Base-by-base conservation (phyloP, 2,797 vertebrate species). In the Crenuchus spilurus region DNA sequence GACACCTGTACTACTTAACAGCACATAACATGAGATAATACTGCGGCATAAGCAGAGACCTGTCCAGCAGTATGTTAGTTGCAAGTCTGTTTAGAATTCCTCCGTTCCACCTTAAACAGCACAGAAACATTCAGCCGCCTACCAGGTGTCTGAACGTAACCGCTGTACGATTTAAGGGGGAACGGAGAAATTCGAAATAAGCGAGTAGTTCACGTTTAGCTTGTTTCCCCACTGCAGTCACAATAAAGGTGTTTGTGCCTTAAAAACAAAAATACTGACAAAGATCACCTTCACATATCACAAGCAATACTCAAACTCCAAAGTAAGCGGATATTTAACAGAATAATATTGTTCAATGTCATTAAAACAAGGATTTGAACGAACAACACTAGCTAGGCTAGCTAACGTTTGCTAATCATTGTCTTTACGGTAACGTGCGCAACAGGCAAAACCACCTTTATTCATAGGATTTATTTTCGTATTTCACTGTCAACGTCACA, bases 381-480 rank as follows among this genome's bases (percentile, higher is more conserved):
- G 58, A 33, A 41, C 51, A 39, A 62, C 31, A 58, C 72, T n/a
- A 65, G 62, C 67, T 31, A 57, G 55, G 52, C 44, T 58, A 35
- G 41, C 41, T 64, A 64, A 26, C 57, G 13, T 64, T 67, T 28
- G 42, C 64, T 42, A 68, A 49, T 7, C 24, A 28, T 28, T 42
- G 9, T 46, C 13, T 48, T 48, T 33, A n/a, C 22, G 31, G 6
- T 39, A 41, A 31, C 67, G 24, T 37, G 60, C 78, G 81, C 83
- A 84, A 85, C 80, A 82, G 64, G 74, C 70, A 66, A 80, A 83
- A 52, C 52, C 9, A 22, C 41, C 37, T 28, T 64, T 55, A 57
- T 16, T 54, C 16, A 24, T 31, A 16, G 11, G 18, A 5, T 52
- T 70, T 55, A 2, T 24, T 55, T 16, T 51, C 4, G 35, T 1